These are phyloP conservation scores for Eupeodes latifasciatus DNA, from an alignment of 2,888 invertebrate species.

Conservation along the genomic window DNA sequence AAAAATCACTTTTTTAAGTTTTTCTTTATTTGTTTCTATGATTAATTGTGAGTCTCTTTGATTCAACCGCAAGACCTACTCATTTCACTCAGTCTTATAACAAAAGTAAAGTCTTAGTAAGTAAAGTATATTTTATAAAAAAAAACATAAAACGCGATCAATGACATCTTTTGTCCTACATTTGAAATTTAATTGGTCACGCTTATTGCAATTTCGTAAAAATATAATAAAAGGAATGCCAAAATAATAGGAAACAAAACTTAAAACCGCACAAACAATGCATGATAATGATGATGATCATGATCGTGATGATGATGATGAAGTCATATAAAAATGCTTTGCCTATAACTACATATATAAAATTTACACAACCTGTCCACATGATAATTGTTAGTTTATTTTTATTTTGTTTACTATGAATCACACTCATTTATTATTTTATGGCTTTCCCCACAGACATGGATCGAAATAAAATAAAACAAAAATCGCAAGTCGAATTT, in stretches of 20 bases:
- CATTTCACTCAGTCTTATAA: neutral
- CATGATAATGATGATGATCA: neutral
- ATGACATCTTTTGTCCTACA: constrained; percentile 37
- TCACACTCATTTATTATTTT: constrained; percentile 48
- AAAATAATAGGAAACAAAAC: constrained; percentile 31
- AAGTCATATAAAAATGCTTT: constrained; percentile 58
- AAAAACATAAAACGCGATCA: constrained; percentile 15
- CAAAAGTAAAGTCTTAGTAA: neutral
- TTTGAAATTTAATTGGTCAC: constrained; percentile 48
- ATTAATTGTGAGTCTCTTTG: neutral
- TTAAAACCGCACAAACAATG: constrained; percentile 43
- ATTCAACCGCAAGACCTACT: neutral
- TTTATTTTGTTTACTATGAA: constrained; percentile 44
- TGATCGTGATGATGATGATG: constrained; percentile 49
- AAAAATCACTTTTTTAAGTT: neutral
- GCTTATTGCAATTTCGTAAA: constrained; percentile 56
- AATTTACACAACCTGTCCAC: constrained; percentile 59
- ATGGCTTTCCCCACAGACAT: constrained; percentile 73
- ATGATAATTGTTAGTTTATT: constrained; percentile 40
- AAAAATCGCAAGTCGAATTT: constrained; percentile 52
- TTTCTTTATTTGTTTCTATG: neutral
- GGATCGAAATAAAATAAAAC: constrained; percentile 34
- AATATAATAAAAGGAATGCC: constrained; percentile 22
- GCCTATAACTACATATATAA: neutral
- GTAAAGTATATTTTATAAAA: neutral